A percentile compares a stretch with the other conserved stretches of the same genome.
Evolutionary conservation across 2,888 invertebrate species (phyloP).

Genomic region (Argyresthia albistria): DNA sequence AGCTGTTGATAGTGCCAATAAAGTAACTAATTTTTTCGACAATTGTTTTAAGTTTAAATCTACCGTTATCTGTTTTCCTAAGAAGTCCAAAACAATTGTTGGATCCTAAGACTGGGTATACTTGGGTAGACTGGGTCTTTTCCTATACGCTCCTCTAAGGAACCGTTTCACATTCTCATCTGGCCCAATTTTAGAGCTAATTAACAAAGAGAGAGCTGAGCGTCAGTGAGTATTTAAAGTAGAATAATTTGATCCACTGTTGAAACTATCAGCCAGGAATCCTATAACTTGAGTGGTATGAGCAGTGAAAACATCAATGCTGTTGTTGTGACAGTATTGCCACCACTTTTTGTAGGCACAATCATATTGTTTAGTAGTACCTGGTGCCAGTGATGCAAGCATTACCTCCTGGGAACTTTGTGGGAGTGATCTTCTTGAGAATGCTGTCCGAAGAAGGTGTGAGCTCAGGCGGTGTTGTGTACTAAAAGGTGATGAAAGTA

Average conservation of each 20-base stretch:
- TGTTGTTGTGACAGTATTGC: not conserved
- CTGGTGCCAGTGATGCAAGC: constrained; percentile 9
- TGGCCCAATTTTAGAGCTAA: not conserved
- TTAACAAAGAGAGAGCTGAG: not conserved
- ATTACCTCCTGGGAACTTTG: constrained; percentile 8
- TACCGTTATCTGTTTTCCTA: not conserved
- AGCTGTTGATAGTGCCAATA: not conserved
- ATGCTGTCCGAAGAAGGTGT: constrained; percentile 6
- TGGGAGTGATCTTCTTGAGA: constrained; percentile 5
- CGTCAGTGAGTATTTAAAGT: not conserved
- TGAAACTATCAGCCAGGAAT: not conserved
- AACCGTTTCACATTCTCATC: not conserved
- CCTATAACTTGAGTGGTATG: not conserved
- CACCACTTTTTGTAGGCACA: not conserved
- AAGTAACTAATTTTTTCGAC: not conserved
- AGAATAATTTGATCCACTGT: not conserved
- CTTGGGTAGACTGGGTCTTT: not conserved
- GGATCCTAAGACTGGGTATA: not conserved
- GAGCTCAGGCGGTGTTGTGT: constrained; percentile 10
- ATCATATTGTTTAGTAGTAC: not conserved
- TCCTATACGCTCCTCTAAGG: not conserved
- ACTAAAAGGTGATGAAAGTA: constrained; percentile 11
- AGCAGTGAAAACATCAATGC: not conserved
- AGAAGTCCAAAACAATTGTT: not conserved
- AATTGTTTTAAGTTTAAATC: not conserved